Percentiles rank a stretch among this genome's conserved stretches.
These are phyloP conservation scores for Notodonta ziczac DNA, from an alignment of 2,888 invertebrate genomes.

Conservation along the genomic window DNA sequence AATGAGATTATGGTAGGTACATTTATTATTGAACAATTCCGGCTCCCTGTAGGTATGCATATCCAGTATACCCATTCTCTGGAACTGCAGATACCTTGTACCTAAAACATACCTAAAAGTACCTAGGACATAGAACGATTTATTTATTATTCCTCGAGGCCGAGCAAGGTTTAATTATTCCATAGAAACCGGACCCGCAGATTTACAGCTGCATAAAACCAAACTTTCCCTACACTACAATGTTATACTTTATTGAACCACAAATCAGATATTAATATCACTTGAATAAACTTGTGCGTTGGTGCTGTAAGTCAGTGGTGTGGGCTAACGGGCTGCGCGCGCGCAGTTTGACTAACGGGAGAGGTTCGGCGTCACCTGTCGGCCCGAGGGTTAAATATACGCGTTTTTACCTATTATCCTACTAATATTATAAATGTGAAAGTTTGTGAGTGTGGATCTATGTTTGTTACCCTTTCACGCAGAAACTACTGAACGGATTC, in stretches of 20 bases:
- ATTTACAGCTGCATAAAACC: not conserved
- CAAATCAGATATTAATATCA: constrained; percentile 4
- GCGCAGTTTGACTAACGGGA: constrained; percentile 61
- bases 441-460: too few relatives aligned
- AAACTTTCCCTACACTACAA: constrained; percentile 5
- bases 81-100: too few relatives aligned
- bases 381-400: not conserved
- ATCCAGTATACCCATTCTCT: too few relatives aligned
- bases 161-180: not conserved
- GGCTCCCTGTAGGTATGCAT: too few relatives aligned
- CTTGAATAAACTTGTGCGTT: not conserved
- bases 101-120: not conserved
- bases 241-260: not conserved
- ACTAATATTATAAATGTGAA: too few relatives aligned
- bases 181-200: not conserved
- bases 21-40: too few relatives aligned
- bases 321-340: constrained; percentile 39
- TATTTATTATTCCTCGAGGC: not conserved
- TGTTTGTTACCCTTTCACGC: too few relatives aligned
- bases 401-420: too few relatives aligned
- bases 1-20: too few relatives aligned
- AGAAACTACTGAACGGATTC: too few relatives aligned
- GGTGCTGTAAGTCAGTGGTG: constrained; percentile 32
- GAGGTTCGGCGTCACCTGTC: constrained; percentile 27
- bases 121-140: not conserved